A percentile compares a stretch with the other conserved stretches of the same genome.
Conservation (phyloP, 2,888 invertebrate genomes). For the Amphipyra tragopoginis region DNA sequence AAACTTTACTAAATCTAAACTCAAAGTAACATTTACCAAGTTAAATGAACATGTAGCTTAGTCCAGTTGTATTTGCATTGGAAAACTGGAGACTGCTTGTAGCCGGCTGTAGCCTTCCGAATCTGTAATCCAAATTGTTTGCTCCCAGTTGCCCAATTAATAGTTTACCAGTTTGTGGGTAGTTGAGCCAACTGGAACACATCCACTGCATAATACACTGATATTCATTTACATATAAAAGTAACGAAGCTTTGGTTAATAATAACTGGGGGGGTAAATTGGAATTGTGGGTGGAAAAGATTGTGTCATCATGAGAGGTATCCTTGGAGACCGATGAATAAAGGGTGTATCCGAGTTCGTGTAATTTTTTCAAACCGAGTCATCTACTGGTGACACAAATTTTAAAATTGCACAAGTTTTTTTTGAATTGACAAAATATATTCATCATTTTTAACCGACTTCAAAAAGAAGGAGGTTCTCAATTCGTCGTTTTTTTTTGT, state of each 20-base stretch:
- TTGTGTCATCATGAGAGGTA: conserved; percentile 5
- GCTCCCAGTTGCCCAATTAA: conserved; percentile 56
- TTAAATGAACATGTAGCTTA: conserved; percentile 14
- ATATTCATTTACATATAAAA: conserved; percentile 49
- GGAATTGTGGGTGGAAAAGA: conserved; percentile 15
- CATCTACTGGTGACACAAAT: no score
- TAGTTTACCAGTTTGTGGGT: conserved; percentile 53
- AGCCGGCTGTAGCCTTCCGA: conserved; percentile 39
- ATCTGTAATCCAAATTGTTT: conserved; percentile 60
- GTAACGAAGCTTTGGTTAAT: conserved; percentile 26
- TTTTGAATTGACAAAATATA: no score
- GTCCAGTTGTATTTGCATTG: conserved; percentile 48
- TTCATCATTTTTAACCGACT: no score
- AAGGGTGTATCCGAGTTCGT: no score
- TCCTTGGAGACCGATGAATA: conserved; percentile 12
- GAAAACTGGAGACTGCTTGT: conserved; percentile 44
- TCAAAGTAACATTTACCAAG: background rate
- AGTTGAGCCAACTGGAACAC: conserved; percentile 45
- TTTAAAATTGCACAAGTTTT: no score
- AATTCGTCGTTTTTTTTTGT: no score
- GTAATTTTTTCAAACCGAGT: no score
- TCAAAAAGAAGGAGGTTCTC: no score
- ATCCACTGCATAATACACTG: conserved; percentile 44
- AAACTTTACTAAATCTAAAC: conserved; percentile 12
- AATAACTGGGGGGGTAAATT: conserved; percentile 20